Percentiles rank a stretch among this genome's conserved stretches.
phyloP scores from a whole-genome alignment of 2,888 invertebrate genomes.

The Standfussiana lucernea region DNA sequence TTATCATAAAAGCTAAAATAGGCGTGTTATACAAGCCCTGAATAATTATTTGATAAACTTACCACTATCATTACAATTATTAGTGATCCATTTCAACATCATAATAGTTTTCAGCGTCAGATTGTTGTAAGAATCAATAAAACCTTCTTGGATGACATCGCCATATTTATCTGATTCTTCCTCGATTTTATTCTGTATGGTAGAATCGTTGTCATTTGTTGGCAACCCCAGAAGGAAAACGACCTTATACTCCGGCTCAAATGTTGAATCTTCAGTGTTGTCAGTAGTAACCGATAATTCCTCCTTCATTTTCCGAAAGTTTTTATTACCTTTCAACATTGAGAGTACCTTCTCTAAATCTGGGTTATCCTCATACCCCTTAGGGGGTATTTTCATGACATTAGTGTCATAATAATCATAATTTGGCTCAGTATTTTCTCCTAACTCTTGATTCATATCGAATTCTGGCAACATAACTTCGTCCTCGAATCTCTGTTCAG shows the following conservation, averaged over 20 bases:
- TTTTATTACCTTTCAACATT: slow-evolving; percentile 75
- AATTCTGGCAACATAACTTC: slow-evolving; percentile 83
- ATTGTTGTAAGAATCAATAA: slow-evolving; percentile 96
- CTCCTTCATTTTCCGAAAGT: slow-evolving; percentile 71
- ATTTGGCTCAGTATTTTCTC: slow-evolving; percentile 73
- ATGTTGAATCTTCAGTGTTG: slow-evolving; percentile 59
- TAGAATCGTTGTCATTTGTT: slow-evolving; percentile 89
- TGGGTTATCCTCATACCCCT: slow-evolving; percentile 79
- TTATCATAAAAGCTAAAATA: too few relatives aligned
- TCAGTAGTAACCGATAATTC: slow-evolving; percentile 47
- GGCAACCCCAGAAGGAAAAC: slow-evolving; percentile 92
- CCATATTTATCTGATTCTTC: slow-evolving; percentile 92
- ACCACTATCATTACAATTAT: slow-evolving; percentile 91
- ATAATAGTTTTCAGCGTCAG: slow-evolving; percentile 96
- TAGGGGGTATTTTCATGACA: slow-evolving; percentile 88
- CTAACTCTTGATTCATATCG: slow-evolving; percentile 85
- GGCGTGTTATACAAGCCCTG: not conserved
- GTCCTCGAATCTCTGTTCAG: slow-evolving; percentile 82
- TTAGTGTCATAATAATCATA: slow-evolving; percentile 84
- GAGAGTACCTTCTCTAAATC: slow-evolving; percentile 79
- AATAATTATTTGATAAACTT: slow-evolving; percentile 64
- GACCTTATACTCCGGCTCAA: slow-evolving; percentile 79
- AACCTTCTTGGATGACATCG: slow-evolving; percentile 96
- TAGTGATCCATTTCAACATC: slow-evolving; percentile 95
- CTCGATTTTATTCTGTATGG: slow-evolving; percentile 91